Conservation (phyloP, 2,113 vertebrate species). For the Megaleporinus macrocephalus region DNA sequence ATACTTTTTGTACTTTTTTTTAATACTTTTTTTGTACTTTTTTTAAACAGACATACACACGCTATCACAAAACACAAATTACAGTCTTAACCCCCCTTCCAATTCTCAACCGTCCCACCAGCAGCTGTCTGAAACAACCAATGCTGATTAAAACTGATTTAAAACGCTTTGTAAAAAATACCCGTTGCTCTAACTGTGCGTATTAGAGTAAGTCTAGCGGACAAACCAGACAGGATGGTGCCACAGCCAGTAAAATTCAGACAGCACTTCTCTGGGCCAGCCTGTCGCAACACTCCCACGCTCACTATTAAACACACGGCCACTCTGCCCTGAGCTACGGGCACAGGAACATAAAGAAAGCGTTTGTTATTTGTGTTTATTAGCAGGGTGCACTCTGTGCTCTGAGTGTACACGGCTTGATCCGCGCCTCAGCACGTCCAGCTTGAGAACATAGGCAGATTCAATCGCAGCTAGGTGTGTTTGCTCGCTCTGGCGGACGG, state of each 20-base stretch:
- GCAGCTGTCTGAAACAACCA: background rate
- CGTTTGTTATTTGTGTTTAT: constrained; percentile 42
- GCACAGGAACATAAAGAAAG: constrained; percentile 8
- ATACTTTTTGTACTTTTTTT: too few relatives aligned
- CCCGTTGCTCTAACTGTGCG: background rate
- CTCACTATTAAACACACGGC: constrained; percentile 5
- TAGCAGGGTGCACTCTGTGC: constrained; percentile 25
- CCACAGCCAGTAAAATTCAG: constrained; percentile 21
- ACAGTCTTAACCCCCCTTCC: background rate
- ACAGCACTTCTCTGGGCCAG: background rate
- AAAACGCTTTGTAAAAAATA: background rate
- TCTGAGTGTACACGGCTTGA: constrained; percentile 48
- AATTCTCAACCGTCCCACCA: background rate
- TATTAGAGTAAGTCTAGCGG: constrained; percentile 19
- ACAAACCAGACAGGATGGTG: constrained; percentile 38
- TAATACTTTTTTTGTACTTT: too few relatives aligned
- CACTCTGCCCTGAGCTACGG: constrained; percentile 7
- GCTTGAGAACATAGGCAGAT: constrained; percentile 40
- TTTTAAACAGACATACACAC: too few relatives aligned
- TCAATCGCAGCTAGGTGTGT: constrained; percentile 28
- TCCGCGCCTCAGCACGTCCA: constrained; percentile 45
- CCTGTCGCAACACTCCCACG: background rate
- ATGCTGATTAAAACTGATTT: background rate
- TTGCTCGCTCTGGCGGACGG: constrained; percentile 30
- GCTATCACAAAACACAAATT: too few relatives aligned